These are phyloP conservation scores for Pachyseris speciosa DNA, from an alignment of 64 coral and sea anemone species.

Conservation along the genomic window DNA sequence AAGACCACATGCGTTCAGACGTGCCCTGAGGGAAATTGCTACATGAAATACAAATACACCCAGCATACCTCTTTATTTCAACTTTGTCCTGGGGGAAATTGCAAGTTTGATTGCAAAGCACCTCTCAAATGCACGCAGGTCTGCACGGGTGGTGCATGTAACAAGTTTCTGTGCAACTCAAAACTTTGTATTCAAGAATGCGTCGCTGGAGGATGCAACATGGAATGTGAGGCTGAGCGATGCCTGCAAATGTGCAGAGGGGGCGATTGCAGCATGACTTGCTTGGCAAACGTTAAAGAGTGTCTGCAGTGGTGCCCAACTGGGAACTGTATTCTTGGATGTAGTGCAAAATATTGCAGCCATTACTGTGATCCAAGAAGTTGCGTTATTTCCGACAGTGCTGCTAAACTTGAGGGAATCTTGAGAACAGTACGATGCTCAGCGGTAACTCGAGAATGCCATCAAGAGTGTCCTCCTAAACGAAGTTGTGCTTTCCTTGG, in stretches of 20 bases:
- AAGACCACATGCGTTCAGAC: conserved; percentile 68
- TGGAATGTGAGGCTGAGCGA: conserved; percentile 72
- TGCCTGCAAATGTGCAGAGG: conserved; percentile 84
- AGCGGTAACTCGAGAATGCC: conserved; percentile 48
- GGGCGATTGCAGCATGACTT: conserved; percentile 77
- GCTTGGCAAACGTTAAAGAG: conserved; percentile 45
- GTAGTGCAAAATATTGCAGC: conserved; percentile 77
- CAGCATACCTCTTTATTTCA: conserved; percentile 59
- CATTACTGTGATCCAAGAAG: conserved; percentile 68
- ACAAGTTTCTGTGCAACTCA: conserved; percentile 72
- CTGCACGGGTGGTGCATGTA: conserved; percentile 86
- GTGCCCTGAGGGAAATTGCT: conserved; percentile 72
- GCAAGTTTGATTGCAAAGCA: conserved; percentile 75
- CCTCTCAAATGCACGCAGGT: conserved; percentile 73
- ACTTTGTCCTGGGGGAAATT: conserved; percentile 78
- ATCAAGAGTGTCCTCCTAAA: conserved; percentile 69
- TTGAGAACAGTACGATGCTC: conserved; percentile 42
- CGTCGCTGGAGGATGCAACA: conserved; percentile 72
- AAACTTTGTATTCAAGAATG: conserved; percentile 89
- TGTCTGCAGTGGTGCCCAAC: conserved; percentile 80
- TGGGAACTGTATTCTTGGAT: conserved; percentile 74
- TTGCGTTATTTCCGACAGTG: conserved; percentile 57
- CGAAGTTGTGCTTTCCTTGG: conserved; percentile 74
- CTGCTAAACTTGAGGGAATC: conserved; percentile 43
- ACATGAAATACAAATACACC: conserved; percentile 53